Evolutionary conservation across 2,113 vertebrate species (phyloP), one percentile per base, ranked within the genome.

Genomic region (Mus spicilegus): DNA sequence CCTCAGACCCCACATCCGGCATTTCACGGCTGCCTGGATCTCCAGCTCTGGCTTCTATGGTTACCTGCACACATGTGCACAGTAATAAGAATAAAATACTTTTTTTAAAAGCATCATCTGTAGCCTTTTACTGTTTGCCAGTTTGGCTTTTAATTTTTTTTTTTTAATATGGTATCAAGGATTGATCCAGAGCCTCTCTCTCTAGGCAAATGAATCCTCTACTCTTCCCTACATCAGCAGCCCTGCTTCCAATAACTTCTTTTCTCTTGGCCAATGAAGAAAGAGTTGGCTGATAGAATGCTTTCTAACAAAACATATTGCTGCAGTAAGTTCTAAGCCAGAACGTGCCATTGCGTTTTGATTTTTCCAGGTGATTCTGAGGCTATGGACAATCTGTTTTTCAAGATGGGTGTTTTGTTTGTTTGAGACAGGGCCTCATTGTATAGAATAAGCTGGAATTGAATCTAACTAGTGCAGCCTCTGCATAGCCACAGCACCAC

Each of bases 301-400:
- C n/a, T 96, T 94, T 94, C 75, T 95, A 72, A 61, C 61, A 91
- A 54, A 81, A 77, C n/a, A 58, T 63, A 77, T 56, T 82, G 20
- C 73, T 91, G 95, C 20, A 61, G 54, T 76, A 7, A 75, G 61
- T 49, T 87, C 24, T 51, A 87, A 90, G 87, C 20, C 75, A 92
- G 84, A 36, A 63, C 90, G 14, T 95, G 16, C 28, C 84, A 58
- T 75, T 93, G 26, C 90, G 81, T 91, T 90, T 24, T 69, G 54
- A 85, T 94, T 91, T 51, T 88, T 84, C 76, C 82, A 85, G n/a
- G 39, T 84, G 84, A 30, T 89, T 73, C 65, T 13, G 49, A 93
- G 11, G 82, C 30, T 84, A 75, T 67, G 67, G 58, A 78, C 67
- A 67, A 51, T 67, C 13, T 61, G 81, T 72, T 91, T 89, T 73